Base-by-base conservation (phyloP, 1,140 invertebrate genomes). In the Eurytemora carolleeae region DNA sequence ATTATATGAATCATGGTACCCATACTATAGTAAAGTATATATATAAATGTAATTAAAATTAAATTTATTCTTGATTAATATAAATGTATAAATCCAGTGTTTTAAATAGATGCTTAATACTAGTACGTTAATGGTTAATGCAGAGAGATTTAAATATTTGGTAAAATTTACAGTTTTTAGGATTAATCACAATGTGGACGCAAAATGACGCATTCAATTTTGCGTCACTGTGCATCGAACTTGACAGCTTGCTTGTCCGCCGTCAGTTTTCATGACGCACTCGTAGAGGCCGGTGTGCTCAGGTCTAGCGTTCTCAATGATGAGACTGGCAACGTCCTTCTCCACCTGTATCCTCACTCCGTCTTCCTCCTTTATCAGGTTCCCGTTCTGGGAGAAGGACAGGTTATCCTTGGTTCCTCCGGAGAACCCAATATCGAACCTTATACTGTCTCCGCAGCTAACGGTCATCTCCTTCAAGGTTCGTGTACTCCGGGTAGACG, bases 371-470 rank as follows among this genome's bases (percentile, higher is more conserved):
- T 77, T 71, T 21, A 96, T 78, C 69, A 84, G 80, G 65, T 85
- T 80, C 31, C 84, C 86, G 72, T 96, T 92, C 66, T 84, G 82
- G 66, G 81, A 85, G 92, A 92, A 97, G 68, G 79, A 81, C 3
- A 94, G 77, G 70, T 82, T 80, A 17, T 82, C 81, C 63, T 78
- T 74, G 1, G 83, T 80, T 55, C 75, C 72, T 19, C 84, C 83
- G 67, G 82, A 81, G 72, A 85, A 87, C 64, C 80, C 75, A 15
- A 80, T 81, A 44, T 76, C 75, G 65, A 87, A 71, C n/a, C 76
- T 72, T 64, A 85, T 69, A 17, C 78, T 74, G 57, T 80, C 75
- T 16, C 77, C 76, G 53, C 76, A 74, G 56, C 76, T 76, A 2
- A 79, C 78, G 55, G 23, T 21, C 24, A 23, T 57, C 16, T 57